Evolutionary conservation across 2,888 invertebrate genomes (phyloP), one percentile per base, ranked within the genome.

Genomic region (Oscheius sp.): DNA sequence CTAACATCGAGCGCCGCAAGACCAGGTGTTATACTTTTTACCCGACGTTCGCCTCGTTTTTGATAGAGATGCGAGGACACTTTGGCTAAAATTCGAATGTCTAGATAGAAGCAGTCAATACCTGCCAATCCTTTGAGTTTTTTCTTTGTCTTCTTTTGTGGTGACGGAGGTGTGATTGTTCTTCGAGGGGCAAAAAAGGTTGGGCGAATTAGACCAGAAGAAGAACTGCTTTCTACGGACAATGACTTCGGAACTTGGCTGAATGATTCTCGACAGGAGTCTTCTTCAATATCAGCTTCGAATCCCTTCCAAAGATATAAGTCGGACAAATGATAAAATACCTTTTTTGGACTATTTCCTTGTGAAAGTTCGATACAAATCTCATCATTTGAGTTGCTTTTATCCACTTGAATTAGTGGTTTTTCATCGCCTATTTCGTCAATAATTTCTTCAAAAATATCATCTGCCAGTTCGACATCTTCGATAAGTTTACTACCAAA

Each of bases 81-180:
- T 53, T 33, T 55, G n/a, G 33, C 55, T 48, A 12, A 17, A 48
- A 48, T 5, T 12, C 5, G 23, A 23, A 23, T 25, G 25, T 23
- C 5, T 17, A 3, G 12, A 48, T 48, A 25, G 48, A 6, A 23
- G 20, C 25, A 48, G 12, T 4, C 17, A n/a, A 55, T 27, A 61
- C 61, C 42, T 61, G 61, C 42, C 2, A 61, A 31, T 61, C 61
- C 61, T 8, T 31, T 1, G 12, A 61, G 27, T 27, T 45, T 61
- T 42, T 61, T 31, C 3, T 27, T 27, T 45, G 39, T 27, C 42
- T 58, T 15, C n/a, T 39, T 39, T 17, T 42, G 61, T 15, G 61
- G n/a, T n/a, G 55, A 34, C 2, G 55, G 55, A 33, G 55, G n/a
- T 33, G n/a, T 17, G 6, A 55, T n/a, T 20, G 33, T 17, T 55